phyloP scores from a whole-genome alignment of 2,113 vertebrate genomes.

The Vulpes vulpes region DNA sequence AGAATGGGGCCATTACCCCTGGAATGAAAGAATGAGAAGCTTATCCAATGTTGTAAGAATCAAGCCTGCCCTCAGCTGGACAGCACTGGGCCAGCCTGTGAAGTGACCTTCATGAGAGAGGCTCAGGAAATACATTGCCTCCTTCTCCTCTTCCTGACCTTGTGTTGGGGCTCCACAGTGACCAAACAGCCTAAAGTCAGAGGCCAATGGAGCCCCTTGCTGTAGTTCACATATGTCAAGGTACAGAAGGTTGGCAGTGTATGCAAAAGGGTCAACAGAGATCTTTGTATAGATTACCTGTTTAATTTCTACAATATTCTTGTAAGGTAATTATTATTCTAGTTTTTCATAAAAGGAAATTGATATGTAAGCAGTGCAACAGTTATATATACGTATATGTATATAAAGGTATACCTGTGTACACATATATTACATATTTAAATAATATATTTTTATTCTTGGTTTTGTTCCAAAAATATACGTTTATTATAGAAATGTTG shows the following conservation, averaged over 20 bases:
- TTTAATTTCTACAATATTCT: not conserved
- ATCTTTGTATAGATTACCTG: not conserved
- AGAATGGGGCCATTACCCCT: not conserved
- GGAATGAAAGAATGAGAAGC: not conserved
- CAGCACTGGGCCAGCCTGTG: not conserved
- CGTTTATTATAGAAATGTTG: not conserved
- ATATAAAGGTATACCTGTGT: not conserved
- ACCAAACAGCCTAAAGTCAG: not conserved
- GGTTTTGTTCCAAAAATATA: not conserved
- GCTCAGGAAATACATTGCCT: not conserved
- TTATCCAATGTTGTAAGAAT: not conserved
- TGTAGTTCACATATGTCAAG: not conserved
- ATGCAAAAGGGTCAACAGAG: not conserved
- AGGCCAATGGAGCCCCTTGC: not conserved
- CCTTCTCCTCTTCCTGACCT: not conserved
- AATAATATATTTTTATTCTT: not conserved
- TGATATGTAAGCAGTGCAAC: not conserved
- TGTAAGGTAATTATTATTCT: not conserved
- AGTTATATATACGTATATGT: not conserved
- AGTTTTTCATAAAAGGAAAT: not conserved
- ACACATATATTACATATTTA: not conserved
- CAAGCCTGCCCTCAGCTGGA: not conserved
- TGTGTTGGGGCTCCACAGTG: not conserved
- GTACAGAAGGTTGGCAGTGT: not conserved
- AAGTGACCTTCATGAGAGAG: not conserved